Base-by-base conservation (phyloP, 2,797 vertebrate genomes). In the Pseudomugil gertrudae region DNA sequence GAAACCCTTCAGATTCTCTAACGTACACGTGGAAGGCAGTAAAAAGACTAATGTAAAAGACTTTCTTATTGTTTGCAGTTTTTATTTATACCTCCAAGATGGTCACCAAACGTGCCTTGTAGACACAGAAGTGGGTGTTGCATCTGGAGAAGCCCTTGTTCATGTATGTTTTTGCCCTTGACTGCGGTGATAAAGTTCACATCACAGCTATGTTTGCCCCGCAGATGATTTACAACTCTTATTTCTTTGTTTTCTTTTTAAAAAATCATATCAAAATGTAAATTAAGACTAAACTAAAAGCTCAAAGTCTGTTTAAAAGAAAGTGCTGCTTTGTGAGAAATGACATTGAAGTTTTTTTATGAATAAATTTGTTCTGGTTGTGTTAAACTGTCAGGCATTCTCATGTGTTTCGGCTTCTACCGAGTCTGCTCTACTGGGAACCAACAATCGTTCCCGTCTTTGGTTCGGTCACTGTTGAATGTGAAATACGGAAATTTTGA, bases 81-180 rank as follows among this genome's bases (percentile, higher is more conserved):
- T 86, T 89, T 90, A 90, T 92, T 90, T 90, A 89, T 92, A 90
- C 87, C 90, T 92, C 92, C 90, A 92, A 84, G 81, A 92, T 91
- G 85, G 65, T 90, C 89, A 88, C 91, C 88, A 81, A 81, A 84
- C 84, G 90, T 94, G 92, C 92, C 91, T 94, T 94, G 86, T 84
- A 86, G 89, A 91, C 85, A 91, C 90, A 91, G 78, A 21, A 50
- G 78, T 57, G 81, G 84, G 90, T 91, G 90, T 85, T 88, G 80
- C 84, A 90, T 87, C 88, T 88, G 90, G 89, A 92, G 85, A 85
- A 79, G 74, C 74, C 84, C 78, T 83, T 77, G 75, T 82, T 82
- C 63, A 75, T 72, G 73, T 79, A 66, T 62, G 52, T 78, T 67
- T 58, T 32, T 76, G 65, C 76, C 66, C 81, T 69, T 5, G 66